Evolutionary conservation across 2,113 vertebrate genomes (phyloP), one percentile per base, ranked within the genome.

Genomic region (Castor canadensis): DNA sequence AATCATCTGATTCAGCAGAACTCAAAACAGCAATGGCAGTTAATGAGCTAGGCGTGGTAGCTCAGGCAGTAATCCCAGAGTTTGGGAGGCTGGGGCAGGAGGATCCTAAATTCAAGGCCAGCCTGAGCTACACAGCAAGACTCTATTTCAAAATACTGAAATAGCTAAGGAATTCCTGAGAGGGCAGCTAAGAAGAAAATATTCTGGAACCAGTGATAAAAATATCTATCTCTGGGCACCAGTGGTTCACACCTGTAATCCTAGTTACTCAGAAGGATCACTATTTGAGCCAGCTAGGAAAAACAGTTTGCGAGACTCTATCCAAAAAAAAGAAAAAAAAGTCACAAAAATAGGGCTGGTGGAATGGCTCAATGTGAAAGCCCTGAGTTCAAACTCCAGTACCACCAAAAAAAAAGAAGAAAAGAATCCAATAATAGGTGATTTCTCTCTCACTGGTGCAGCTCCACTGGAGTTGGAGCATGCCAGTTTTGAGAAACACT

Each of bases 21-120:
- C 81, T 43, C 64, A 89, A 91, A 90, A 87, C 66, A 56, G 11
- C 64, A 49, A 93, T 49, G 62, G 40, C 87, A 93, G 52, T 32
- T 83, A 20, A 60, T 60, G 19, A 60, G 24, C 17, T 22, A 24
- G 58, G 22, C 24, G 22, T 24, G 24, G 58, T 56, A 56, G 54
- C 40, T 22, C 10, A 66, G 43, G 45, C 16, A 40, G 38, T 71
- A 22, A 71, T 43, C 38, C 52, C 52, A 72, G 52, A 45, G 30
- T 13, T 52, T n/a, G 26, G 64, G 83, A 54, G 17, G 15, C 47
- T 56, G 15, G 71, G 66, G n/a, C 38, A 43, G 28, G 52, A 54
- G 10, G 16, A 56, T 43, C 49, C 49, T 22, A 40, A 56, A 22
- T 4, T 72, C 67, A 86, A 56, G 38, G 26, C 19, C 26, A 38